Conservation (phyloP, 1,140 invertebrate genomes). For the Coptotermes formosanus region DNA sequence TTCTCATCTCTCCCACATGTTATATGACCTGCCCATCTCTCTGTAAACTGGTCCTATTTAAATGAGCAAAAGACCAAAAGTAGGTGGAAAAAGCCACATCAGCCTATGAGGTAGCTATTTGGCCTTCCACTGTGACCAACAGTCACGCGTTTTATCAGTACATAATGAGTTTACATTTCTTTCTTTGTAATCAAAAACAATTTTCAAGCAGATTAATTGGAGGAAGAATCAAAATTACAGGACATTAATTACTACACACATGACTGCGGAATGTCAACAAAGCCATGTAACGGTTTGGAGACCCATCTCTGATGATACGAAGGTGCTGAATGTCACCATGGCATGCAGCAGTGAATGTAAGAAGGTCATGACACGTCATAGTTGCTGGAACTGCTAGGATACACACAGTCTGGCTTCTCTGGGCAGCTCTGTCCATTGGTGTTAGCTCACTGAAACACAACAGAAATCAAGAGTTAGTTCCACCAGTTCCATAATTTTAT, state of each 20-base stretch:
- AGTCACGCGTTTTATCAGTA: no score
- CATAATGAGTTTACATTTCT: no score
- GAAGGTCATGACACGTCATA: conserved; percentile 88
- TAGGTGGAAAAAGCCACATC: no score
- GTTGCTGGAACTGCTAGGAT: conserved; percentile 90
- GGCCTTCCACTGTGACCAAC: no score
- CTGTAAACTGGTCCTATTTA: no score
- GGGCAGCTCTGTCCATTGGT: conserved; percentile 48
- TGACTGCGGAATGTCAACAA: conserved; percentile 78
- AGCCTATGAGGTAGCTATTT: no score
- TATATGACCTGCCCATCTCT: no score
- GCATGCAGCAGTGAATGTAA: conserved; percentile 93
- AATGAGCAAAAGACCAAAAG: no score
- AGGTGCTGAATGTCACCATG: conserved; percentile 87
- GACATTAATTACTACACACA: conserved; percentile 43
- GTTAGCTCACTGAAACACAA: conserved; percentile 56
- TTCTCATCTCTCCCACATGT: no score
- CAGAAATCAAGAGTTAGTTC: conserved; percentile 21
- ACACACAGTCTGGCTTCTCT: conserved; percentile 83
- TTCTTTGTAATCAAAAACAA: no score
- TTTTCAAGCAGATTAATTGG: no score
- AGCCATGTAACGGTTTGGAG: conserved; percentile 96
- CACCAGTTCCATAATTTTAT: no score
- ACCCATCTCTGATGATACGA: conserved; percentile 80
- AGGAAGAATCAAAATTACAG: neutral